Evolutionary conservation across 2,888 invertebrate genomes (phyloP).

Genomic region (Stenotaenia linearis): DNA sequence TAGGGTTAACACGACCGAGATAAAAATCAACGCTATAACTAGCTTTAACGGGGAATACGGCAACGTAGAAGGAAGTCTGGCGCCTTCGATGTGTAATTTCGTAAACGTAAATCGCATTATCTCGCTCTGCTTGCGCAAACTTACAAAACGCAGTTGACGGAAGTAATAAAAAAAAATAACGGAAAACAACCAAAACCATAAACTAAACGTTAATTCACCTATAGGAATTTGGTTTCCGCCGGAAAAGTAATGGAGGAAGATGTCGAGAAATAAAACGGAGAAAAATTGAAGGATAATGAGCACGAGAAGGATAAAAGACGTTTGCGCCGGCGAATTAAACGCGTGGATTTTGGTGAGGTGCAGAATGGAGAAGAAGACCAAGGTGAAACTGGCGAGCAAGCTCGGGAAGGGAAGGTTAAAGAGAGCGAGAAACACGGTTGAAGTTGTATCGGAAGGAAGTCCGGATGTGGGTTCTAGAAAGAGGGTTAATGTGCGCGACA

Average conservation of each 20-base stretch:
- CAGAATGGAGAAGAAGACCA: neutral
- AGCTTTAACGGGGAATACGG: constrained; percentile 40
- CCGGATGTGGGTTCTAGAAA: neutral
- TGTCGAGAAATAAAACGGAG: neutral
- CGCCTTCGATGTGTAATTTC: constrained; percentile 43
- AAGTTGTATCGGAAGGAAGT: neutral
- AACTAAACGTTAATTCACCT: constrained; percentile 42
- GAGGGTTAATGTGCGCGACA: neutral
- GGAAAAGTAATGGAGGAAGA: neutral
- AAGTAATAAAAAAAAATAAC: constrained; percentile 63
- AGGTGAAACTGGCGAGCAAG: neutral
- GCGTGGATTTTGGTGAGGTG: neutral
- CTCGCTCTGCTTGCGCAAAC: constrained; percentile 44
- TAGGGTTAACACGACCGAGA: neutral
- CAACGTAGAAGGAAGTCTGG: constrained; percentile 41
- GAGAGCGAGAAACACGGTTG: neutral
- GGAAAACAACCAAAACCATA: constrained; percentile 76
- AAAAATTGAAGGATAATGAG: neutral
- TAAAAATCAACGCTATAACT: neutral
- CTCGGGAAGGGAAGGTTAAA: neutral
- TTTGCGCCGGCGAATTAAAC: too few relatives aligned
- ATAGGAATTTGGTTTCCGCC: neutral
- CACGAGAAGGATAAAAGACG: neutral
- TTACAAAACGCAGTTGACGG: constrained; percentile 43
- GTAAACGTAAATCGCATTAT: constrained; percentile 40